Base-by-base conservation (phyloP, 2,888 invertebrate species). In the Molanna angustata region DNA sequence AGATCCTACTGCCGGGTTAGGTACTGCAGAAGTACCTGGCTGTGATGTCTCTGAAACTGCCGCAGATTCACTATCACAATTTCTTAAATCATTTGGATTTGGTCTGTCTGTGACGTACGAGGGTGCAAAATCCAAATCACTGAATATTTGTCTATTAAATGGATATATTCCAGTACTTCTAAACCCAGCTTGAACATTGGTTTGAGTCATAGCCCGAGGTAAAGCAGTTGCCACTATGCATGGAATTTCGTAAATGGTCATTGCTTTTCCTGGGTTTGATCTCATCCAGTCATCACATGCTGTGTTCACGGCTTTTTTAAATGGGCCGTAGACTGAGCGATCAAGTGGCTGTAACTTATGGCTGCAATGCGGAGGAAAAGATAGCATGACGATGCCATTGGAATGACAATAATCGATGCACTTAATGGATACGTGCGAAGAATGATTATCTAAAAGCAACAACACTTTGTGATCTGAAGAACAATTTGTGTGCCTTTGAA, bases 61-160 rank as follows among this genome's bases (percentile, higher is more conserved):
- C n/a, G n/a, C n/a, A n/a, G n/a, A n/a, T n/a, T n/a, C n/a, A n/a
- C n/a, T n/a, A n/a, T n/a, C n/a, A n/a, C n/a, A n/a, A n/a, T n/a
- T n/a, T n/a, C n/a, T n/a, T n/a, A n/a, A n/a, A n/a, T n/a, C n/a
- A n/a, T n/a, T n/a, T n/a, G n/a, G n/a, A n/a, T n/a, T n/a, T 51
- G 33, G 37, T 13, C 45, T 51, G 35, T 51, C 45, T 14, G 37
- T 51, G 22, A 49, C 52, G 40, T 21, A 40, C 17, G 46, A 27
- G 22, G 47, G 39, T 27, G 40, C 19, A 22, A 52, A 60, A 44
- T 59, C 56, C 17, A 43, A 37, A 16, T 55, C 57, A 49, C 49
- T 49, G 39, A 60, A 57, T 44, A 59, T 55, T 39, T 60, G 37
- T 19, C 44, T 13, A 49, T 58, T 59, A 21, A 54, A 58, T 37